A percentile compares a stretch with the other conserved stretches of the same genome.
These are phyloP conservation scores for Bos javanicus DNA, from an alignment of 2,113 vertebrate genomes.

Conservation along the genomic window DNA sequence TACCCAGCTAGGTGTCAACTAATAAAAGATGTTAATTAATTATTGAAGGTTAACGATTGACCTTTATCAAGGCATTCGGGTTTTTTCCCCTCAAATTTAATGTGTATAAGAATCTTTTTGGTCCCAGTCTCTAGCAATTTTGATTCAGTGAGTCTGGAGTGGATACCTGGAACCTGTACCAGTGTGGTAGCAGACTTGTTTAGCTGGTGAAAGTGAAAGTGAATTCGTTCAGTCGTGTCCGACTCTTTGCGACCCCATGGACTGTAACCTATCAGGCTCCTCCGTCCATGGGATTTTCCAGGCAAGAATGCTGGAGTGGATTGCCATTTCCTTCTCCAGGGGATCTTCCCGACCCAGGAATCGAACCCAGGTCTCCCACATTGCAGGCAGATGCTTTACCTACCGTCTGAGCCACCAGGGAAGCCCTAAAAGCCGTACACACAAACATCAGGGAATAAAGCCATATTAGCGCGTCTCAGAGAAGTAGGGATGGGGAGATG, in stretches of 20 bases:
- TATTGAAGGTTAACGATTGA: neutral
- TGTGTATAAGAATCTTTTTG: neutral
- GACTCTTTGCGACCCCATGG: no score
- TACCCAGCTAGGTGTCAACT: neutral
- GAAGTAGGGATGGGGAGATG: neutral
- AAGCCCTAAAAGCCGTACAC: neutral
- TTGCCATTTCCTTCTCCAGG: no score
- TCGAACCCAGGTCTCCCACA: no score
- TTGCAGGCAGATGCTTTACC: no score
- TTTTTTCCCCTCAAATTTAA: neutral
- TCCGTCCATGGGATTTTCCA: no score
- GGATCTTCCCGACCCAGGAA: no score
- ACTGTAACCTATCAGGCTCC: no score
- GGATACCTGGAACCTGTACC: neutral
- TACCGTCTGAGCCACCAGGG: no score
- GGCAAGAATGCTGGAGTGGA: no score
- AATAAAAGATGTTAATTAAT: neutral
- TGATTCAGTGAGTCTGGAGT: neutral
- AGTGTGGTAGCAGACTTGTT: neutral
- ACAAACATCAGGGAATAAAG: conserved; percentile 1
- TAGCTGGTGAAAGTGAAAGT: neutral
- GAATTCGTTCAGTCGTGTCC: no score
- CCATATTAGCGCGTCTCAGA: neutral
- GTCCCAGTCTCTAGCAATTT: neutral
- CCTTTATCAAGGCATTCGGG: neutral